Conservation (phyloP, 2,888 invertebrate genomes). For the Germaria angustata region DNA sequence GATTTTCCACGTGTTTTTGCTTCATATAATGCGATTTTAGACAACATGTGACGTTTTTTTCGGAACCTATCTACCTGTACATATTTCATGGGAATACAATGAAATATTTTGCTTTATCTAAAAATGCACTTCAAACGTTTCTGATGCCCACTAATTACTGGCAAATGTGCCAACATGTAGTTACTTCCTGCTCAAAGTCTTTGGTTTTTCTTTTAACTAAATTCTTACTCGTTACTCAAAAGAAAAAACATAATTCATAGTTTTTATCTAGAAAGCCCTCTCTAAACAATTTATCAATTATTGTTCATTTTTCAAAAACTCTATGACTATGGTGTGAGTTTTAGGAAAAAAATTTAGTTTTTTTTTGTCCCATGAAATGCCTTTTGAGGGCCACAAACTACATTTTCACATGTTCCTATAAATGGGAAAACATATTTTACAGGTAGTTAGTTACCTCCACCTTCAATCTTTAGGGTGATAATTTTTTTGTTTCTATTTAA, state of each 20-base stretch:
- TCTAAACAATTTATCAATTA: conserved; percentile 1
- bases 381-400: not conserved
- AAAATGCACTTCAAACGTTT: too few relatives aligned
- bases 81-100: too few relatives aligned
- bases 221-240: not conserved
- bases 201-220: not conserved
- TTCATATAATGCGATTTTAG: too few relatives aligned
- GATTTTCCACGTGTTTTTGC: too few relatives aligned
- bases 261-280: not conserved
- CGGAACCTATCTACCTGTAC: too few relatives aligned
- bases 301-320: not conserved
- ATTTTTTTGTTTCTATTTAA: conserved; percentile 24
- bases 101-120: too few relatives aligned
- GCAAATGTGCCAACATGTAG: not conserved
- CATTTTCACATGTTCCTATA: not conserved
- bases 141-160: not conserved
- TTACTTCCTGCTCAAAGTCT: not conserved
- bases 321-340: not conserved
- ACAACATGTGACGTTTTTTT: too few relatives aligned
- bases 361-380: not conserved
- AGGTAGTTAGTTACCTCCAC: not conserved
- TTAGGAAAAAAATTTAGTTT: not conserved
- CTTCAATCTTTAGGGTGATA: conserved; percentile 11
- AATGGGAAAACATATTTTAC: not conserved
- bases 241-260: not conserved